Base-by-base conservation (phyloP, 2,888 invertebrate genomes). In the Tethea ocularis region DNA sequence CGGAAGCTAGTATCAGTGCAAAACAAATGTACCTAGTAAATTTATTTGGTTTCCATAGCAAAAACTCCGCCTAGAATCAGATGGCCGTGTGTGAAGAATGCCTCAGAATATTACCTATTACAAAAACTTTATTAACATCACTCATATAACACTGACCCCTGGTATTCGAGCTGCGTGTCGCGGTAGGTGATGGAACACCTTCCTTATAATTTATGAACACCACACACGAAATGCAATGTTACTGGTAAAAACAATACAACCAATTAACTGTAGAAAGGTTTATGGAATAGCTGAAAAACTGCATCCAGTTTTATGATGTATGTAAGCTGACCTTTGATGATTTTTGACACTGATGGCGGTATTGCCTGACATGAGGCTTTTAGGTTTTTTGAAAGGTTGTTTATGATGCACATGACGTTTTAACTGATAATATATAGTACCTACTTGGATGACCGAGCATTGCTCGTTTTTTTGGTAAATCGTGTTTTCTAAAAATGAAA, bases 181-280 rank as follows among this genome's bases (percentile, higher is more conserved):
- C 46, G 46, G 2, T 2, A 33, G 20, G n/a, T 53, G 54, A 54
- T 36, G 54, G 54, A 54, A 54, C 54, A 54, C 54, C 54, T 29
- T 22, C 4, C 13, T 6, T 54, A 13, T 54, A 33, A 33, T 36
- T 20, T 33, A 54, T 54, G 54, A 26, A 33, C n/a, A 54, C 22
- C 22, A 33, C 33, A 36, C 54, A 54, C 54, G 54, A 33, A 33
- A 54, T 33, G 20, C 20, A 38, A 38, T 8, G 22, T 2, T 17
- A 1, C 20, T 24, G 52, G 23, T 26, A 26, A 26, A 41, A 56
- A 56, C 46, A 56, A 26, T 26, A 20, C 22, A 0, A 22, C 33
- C 33, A 33, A 54, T 54, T 54, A 54, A 20, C 22, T 11, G 33
- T 20, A 13, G 54, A 54, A 20, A 22, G 36, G 11, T 54, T 54